Percentiles rank a stretch among this genome's conserved stretches.
Evolutionary conservation across 2,888 invertebrate species (phyloP).

Genomic region (Ophion ventricosus): DNA sequence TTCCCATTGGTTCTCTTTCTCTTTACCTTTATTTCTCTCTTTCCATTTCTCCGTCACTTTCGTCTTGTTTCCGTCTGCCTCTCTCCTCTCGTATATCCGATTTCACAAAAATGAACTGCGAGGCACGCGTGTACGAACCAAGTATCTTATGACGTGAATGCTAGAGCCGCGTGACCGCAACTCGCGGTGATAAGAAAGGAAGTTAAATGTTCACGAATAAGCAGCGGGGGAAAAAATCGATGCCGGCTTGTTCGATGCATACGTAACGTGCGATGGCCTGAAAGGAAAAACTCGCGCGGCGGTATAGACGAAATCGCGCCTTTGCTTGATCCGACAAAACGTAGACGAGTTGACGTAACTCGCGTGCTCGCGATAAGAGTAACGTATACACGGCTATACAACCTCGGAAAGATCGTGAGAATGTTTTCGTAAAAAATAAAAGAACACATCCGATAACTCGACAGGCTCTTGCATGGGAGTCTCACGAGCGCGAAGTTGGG

Average conservation of each 20-base stretch:
- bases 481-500: background rate
- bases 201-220: conserved; percentile 23
- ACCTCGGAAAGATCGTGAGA: background rate
- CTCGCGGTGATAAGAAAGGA: conserved; percentile 33
- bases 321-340: conserved; percentile 21
- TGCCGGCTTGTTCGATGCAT: conserved; percentile 1
- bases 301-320: conserved; percentile 36
- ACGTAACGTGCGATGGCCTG: conserved; percentile 30
- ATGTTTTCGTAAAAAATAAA: background rate
- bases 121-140: conserved; percentile 5
- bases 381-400: background rate
- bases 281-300: conserved; percentile 47
- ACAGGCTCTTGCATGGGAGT: background rate
- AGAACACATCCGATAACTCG: background rate
- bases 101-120: conserved; percentile 29
- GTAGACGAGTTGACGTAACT: conserved; percentile 32
- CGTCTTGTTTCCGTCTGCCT: background rate
- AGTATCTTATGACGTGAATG: background rate
- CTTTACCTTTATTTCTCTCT: background rate
- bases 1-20: background rate
- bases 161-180: conserved; percentile 22
- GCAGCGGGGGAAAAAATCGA: conserved; percentile 13
- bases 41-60: background rate
- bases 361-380: conserved; percentile 35
- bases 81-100: background rate